Conservation (phyloP, 2,888 invertebrate species). For the Lottia scabra region DNA sequence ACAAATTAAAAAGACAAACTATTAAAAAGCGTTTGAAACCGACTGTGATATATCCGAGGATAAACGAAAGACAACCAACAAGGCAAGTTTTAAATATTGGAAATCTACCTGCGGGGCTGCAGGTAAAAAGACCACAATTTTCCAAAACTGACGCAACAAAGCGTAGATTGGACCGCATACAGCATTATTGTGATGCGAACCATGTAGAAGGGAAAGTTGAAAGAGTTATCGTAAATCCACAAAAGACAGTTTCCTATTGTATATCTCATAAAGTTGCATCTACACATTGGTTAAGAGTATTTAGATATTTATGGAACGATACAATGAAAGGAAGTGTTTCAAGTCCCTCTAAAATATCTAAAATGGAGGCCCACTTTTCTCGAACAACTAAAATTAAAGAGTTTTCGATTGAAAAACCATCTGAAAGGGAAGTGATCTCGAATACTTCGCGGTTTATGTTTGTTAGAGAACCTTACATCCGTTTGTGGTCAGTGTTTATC, state of each 20-base stretch:
- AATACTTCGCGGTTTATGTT: constrained; percentile 35
- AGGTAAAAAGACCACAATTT: not conserved
- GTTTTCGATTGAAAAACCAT: not conserved
- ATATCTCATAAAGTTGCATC: constrained; percentile 25
- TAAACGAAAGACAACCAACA: too few relatives aligned
- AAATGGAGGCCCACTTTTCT: constrained; percentile 22
- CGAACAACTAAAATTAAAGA: constrained; percentile 8
- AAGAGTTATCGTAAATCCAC: not conserved
- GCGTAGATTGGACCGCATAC: not conserved
- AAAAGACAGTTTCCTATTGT: constrained; percentile 18
- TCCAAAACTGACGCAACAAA: not conserved
- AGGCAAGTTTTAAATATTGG: too few relatives aligned
- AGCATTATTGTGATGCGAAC: not conserved
- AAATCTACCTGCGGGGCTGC: too few relatives aligned
- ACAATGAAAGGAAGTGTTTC: constrained; percentile 8
- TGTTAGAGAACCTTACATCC: constrained; percentile 34
- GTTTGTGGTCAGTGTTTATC: constrained; percentile 40
- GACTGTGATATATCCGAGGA: too few relatives aligned
- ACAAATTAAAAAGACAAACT: too few relatives aligned
- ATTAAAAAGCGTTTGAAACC: too few relatives aligned
- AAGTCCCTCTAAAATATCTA: constrained; percentile 22
- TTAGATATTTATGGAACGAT: constrained; percentile 25
- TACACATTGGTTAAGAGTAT: constrained; percentile 26
- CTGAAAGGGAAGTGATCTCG: not conserved
- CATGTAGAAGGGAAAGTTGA: not conserved